A percentile compares a stretch with the other conserved stretches of the same genome.
These are phyloP conservation scores for Bufotes viridis DNA, from an alignment of 2,797 vertebrate genomes.

Conservation along the genomic window DNA sequence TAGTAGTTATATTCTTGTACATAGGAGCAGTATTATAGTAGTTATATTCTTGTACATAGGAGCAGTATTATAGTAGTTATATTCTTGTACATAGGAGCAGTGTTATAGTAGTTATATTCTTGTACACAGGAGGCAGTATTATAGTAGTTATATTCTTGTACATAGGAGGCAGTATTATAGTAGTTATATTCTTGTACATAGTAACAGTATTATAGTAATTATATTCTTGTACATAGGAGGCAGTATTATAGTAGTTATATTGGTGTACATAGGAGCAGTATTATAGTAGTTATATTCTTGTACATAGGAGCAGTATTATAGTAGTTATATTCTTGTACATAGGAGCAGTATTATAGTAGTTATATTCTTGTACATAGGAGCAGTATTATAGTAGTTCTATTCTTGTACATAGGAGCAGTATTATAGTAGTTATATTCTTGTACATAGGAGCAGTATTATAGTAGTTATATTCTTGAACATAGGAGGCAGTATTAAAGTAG, in stretches of 20 bases:
- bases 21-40: no score
- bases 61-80: not conserved
- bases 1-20: no score
- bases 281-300: constrained; percentile 6
- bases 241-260: not conserved
- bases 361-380: no score
- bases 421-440: constrained; percentile 4
- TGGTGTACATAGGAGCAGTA: not conserved
- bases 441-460: not conserved
- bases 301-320: not conserved
- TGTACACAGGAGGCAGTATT: not conserved
- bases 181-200: not conserved
- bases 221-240: constrained; percentile 6
- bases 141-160: not conserved
- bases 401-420: not conserved
- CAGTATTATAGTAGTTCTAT: not conserved
- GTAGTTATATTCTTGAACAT: constrained; percentile 3
- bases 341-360: no score
- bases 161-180: not conserved
- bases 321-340: no score
- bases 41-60: not conserved
- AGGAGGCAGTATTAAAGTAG: constrained; percentile 3
- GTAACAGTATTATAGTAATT: not conserved
- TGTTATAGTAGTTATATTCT: not conserved
- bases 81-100: not conserved